Conservation (phyloP, 2,113 vertebrate species). For the Opisthocomus hoazin region DNA sequence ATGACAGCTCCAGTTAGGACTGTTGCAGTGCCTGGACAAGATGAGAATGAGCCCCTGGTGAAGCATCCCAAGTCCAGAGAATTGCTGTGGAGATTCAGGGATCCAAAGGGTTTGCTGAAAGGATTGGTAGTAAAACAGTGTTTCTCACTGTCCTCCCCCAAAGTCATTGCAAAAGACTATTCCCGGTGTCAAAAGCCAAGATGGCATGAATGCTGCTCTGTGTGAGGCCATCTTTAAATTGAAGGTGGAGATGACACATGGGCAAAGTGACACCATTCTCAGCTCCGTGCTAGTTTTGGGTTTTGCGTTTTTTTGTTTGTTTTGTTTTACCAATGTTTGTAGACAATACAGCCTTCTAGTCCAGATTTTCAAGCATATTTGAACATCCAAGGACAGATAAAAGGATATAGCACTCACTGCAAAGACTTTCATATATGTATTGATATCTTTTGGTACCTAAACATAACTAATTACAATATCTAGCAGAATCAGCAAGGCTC, state of each 20-base stretch:
- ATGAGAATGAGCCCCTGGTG: background rate
- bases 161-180: background rate
- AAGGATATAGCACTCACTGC: background rate
- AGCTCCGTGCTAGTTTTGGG: background rate
- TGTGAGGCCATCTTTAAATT: background rate
- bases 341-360: background rate
- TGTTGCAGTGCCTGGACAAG: background rate
- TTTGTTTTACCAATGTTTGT: background rate
- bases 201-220: background rate
- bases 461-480: background rate
- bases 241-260: background rate
- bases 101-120: background rate
- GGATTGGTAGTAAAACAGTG: background rate
- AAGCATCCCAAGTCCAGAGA: background rate
- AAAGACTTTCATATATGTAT: background rate
- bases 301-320: background rate
- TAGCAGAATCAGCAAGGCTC: background rate
- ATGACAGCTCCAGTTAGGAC: background rate
- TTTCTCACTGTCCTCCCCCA: background rate
- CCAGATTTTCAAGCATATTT: conserved; percentile 5
- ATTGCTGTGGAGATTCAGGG: background rate
- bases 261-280: background rate
- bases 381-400: background rate
- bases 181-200: background rate
- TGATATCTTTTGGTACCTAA: background rate